A percentile compares a stretch with the other conserved stretches of the same genome.
Evolutionary conservation across 2,113 vertebrate species (phyloP).

Genomic region (Coryphaenoides rupestris): DNA sequence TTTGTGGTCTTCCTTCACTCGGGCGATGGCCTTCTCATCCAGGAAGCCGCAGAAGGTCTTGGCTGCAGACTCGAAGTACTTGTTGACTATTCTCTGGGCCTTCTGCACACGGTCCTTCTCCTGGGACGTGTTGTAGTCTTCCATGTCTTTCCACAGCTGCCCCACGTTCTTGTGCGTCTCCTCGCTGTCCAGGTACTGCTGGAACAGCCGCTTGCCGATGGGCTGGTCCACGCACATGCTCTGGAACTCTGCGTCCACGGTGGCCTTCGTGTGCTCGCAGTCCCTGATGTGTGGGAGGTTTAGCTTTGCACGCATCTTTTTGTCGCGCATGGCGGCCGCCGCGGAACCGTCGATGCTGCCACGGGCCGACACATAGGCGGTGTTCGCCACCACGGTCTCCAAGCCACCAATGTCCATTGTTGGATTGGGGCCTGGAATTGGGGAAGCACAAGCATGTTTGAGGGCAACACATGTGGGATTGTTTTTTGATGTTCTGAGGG

Average conservation of each 20-base stretch:
- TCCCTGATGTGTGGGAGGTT: conserved; percentile 77
- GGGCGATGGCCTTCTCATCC: conserved; percentile 62
- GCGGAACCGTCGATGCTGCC: conserved; percentile 70
- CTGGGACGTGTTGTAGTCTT: conserved; percentile 67
- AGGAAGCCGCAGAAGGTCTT: conserved; percentile 78
- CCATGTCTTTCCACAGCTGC: conserved; percentile 77
- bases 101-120: conserved; percentile 70
- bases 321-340: conserved; percentile 71
- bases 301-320: conserved; percentile 77
- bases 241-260: conserved; percentile 64
- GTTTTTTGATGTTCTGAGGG: background rate
- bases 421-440: conserved; percentile 24
- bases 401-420: conserved; percentile 82
- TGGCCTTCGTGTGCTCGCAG: conserved; percentile 71
- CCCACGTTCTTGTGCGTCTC: conserved; percentile 46
- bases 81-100: conserved; percentile 73
- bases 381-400: conserved; percentile 87
- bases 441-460: background rate
- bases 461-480: background rate
- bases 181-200: conserved; percentile 68
- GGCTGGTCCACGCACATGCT: conserved; percentile 77
- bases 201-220: conserved; percentile 80
- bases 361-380: conserved; percentile 81
- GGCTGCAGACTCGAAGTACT: conserved; percentile 72
- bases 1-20: conserved; percentile 66